Conservation (phyloP, 2,113 vertebrate genomes). For the Lagopus muta region DNA sequence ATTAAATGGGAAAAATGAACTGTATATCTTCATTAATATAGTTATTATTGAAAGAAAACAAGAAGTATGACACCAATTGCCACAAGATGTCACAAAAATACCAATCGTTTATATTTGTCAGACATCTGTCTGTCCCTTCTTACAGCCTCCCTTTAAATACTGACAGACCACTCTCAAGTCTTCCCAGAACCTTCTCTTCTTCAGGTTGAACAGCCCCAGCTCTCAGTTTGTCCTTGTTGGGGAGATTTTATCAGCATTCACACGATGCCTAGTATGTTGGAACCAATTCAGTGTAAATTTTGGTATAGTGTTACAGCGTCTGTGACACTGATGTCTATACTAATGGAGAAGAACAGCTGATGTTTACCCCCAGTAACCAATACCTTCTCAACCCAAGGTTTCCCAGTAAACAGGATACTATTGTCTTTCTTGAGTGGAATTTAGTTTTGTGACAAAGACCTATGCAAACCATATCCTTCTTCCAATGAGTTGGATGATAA, state of each 20-base stretch:
- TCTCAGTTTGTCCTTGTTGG: too few relatives aligned
- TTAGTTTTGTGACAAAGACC: background rate
- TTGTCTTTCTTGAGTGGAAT: background rate
- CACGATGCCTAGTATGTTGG: background rate
- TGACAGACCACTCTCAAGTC: too few relatives aligned
- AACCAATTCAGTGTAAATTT: background rate
- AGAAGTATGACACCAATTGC: background rate
- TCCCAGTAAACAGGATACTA: background rate
- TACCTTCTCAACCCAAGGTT: background rate
- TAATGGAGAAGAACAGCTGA: background rate
- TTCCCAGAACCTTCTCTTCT: too few relatives aligned
- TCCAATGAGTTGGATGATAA: background rate
- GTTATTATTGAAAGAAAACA: background rate
- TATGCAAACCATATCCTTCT: background rate
- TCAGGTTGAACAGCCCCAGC: too few relatives aligned
- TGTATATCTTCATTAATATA: background rate
- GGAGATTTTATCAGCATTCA: background rate
- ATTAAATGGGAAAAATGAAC: background rate
- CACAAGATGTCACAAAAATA: conserved; percentile 23
- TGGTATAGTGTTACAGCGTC: background rate
- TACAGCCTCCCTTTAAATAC: too few relatives aligned
- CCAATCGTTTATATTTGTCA: background rate
- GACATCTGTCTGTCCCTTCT: background rate
- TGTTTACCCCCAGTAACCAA: background rate
- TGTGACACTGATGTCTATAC: background rate